Base-by-base conservation (phyloP, 2,888 invertebrate species). In the Acleris laterana region DNA sequence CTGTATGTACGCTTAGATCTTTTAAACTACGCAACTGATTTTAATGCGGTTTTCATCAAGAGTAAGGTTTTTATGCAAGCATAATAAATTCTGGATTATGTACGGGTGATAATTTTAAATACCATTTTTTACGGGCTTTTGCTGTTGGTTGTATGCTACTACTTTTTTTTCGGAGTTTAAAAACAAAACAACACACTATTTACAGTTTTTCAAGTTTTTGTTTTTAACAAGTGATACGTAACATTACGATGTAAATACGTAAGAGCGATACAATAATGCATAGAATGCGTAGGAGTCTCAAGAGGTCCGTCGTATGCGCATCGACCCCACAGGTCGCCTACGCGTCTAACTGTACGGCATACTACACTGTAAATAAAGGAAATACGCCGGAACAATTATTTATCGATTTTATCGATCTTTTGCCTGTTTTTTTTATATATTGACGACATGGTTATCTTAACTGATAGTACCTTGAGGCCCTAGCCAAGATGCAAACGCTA, bases 291-390 rank as follows among this genome's bases (percentile, higher is more conserved):
- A 76, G 84, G 87, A 76, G 83, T 80, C 61, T 76, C 79, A 75
- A 72, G 76, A 78, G 79, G 74, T 71, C 74, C 78, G 78, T 73
- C 71, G 79, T 77, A 77, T 81, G 77, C 78, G 75, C 73, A 77
- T 80, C 68, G 81, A 82, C 80, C 81, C 79, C 76, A 74, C 69
- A 70, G 77, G 65, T 61, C 80, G 80, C 91, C 90, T 85, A 90
- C 90, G 82, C 87, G 71, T 67, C 71, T 90, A 90, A 89, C 90
- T 83, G 89, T 89, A 66, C 63, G 57, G 61, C 56, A 65, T 69
- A 70, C 76, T 72, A 73, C 65, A 57, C 25, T 46, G 42, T 49
- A 65, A 69, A 52, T 62, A 32, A 69, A 42, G 55, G 49, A 53
- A 51, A 56, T 65, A 59, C 51, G 25, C 38, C 46, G 22, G 22